Percentiles rank a stretch among this genome's conserved stretches.
Evolutionary conservation across 2,797 vertebrate species (phyloP).

Genomic region (Malurus leucopterus): DNA sequence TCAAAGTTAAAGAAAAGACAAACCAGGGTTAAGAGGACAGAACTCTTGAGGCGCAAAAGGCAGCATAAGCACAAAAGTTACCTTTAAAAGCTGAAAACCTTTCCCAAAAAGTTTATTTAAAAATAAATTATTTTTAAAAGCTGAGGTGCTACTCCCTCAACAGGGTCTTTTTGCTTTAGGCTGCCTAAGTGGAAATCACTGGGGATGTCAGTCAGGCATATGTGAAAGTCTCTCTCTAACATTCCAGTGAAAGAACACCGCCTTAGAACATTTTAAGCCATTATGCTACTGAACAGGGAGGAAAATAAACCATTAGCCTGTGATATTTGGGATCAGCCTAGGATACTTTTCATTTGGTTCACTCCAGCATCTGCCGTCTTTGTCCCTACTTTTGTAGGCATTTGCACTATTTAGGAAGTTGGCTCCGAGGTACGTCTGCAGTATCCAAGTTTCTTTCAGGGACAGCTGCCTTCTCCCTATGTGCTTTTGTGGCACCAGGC

Average conservation of each 20-base stretch:
- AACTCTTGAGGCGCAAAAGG: not conserved
- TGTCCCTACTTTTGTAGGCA: conserved; percentile 17
- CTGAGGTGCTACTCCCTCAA: not conserved
- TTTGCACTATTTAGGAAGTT: conserved; percentile 28
- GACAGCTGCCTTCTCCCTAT: conserved; percentile 46
- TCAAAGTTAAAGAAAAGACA: not conserved
- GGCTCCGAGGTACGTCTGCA: not conserved
- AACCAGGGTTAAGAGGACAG: not conserved
- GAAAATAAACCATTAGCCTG: not conserved
- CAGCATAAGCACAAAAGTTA: not conserved
- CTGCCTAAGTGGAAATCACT: not conserved
- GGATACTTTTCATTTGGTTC: not conserved
- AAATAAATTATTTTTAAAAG: not conserved
- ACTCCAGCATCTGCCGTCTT: conserved; percentile 19
- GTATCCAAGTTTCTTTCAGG: conserved; percentile 38
- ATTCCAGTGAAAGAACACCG: not conserved
- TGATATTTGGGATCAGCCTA: not conserved
- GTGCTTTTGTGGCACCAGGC: conserved; percentile 15
- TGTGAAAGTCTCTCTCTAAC: not conserved
- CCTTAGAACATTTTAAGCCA: not conserved
- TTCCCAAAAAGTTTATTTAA: not conserved
- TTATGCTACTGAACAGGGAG: not conserved
- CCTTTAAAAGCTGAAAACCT: not conserved
- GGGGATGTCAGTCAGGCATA: not conserved
- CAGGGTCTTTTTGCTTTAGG: not conserved